Conservation (phyloP, 2,888 invertebrate genomes). For the Muschampia plurimacula region DNA sequence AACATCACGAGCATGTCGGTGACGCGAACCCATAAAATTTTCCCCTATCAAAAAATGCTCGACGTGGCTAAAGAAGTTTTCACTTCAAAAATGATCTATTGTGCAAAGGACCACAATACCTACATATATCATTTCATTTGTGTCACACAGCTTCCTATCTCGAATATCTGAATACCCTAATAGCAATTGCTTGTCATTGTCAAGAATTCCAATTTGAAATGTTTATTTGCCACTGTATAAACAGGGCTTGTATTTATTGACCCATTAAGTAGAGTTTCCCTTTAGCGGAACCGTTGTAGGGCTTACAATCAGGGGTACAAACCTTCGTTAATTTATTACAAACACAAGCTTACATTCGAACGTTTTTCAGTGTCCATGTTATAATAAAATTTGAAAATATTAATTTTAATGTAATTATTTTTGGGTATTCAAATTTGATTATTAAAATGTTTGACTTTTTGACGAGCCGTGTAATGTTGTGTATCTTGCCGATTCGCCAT, state of each 20-base stretch:
- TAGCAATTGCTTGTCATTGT: background rate
- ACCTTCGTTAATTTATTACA: slow-evolving; percentile 31
- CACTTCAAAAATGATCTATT: too few relatives aligned
- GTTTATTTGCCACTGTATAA: slow-evolving; percentile 14
- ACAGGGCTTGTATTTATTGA: slow-evolving; percentile 27
- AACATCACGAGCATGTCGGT: too few relatives aligned
- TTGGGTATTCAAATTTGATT: too few relatives aligned
- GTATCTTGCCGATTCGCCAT: too few relatives aligned
- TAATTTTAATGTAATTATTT: background rate
- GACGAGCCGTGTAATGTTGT: too few relatives aligned
- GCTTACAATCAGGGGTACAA: slow-evolving; percentile 30
- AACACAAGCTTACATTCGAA: slow-evolving; percentile 13
- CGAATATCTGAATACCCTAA: background rate
- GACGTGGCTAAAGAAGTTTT: too few relatives aligned
- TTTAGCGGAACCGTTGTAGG: slow-evolving; percentile 18
- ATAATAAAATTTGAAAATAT: background rate
- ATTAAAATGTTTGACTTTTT: too few relatives aligned
- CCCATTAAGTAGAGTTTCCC: slow-evolving; percentile 21
- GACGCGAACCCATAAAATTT: too few relatives aligned
- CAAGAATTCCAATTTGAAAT: slow-evolving; percentile 3
- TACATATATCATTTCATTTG: background rate
- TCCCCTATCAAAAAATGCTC: too few relatives aligned
- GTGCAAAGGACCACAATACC: too few relatives aligned
- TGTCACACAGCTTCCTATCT: background rate
- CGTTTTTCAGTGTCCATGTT: background rate